Conservation (phyloP, 2,113 vertebrate species). For the Tachysurus vachellii region DNA sequence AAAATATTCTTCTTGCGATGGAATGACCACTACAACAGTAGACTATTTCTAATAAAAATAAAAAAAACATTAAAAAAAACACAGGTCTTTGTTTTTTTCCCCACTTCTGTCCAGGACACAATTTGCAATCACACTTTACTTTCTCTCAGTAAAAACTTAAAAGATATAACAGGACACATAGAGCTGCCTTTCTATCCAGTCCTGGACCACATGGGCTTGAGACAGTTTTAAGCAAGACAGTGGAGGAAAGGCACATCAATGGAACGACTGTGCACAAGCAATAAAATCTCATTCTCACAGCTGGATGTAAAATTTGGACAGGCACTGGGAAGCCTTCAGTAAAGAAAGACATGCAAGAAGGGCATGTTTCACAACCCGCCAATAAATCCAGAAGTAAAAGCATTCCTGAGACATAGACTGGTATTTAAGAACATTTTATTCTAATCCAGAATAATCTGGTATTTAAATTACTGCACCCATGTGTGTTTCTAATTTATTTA, state of each 20-base stretch:
- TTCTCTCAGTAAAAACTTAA: not conserved
- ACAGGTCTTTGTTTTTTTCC: not conserved
- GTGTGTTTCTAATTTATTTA: not conserved
- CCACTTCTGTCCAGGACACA: not conserved
- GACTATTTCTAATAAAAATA: not conserved
- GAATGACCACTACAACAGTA: not conserved
- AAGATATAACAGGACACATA: not conserved
- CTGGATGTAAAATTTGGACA: slow-evolving; percentile 67
- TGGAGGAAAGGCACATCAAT: slow-evolving; percentile 50
- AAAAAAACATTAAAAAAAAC: not conserved
- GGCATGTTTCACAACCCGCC: slow-evolving; percentile 52
- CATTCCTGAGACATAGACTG: not conserved
- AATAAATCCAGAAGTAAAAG: slow-evolving; percentile 34
- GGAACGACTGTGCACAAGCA: slow-evolving; percentile 61
- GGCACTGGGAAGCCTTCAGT: slow-evolving; percentile 35
- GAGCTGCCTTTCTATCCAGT: not conserved
- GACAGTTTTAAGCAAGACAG: not conserved
- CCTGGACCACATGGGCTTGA: not conserved
- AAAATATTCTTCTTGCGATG: not conserved
- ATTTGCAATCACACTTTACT: not conserved
- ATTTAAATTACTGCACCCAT: not conserved
- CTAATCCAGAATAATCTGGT: not conserved
- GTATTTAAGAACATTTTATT: not conserved
- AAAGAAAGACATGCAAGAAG: slow-evolving; percentile 49
- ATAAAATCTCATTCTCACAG: slow-evolving; percentile 67